Evolutionary conservation across 2,797 vertebrate genomes (phyloP).

Genomic region (Cossypha niveicapilla): DNA sequence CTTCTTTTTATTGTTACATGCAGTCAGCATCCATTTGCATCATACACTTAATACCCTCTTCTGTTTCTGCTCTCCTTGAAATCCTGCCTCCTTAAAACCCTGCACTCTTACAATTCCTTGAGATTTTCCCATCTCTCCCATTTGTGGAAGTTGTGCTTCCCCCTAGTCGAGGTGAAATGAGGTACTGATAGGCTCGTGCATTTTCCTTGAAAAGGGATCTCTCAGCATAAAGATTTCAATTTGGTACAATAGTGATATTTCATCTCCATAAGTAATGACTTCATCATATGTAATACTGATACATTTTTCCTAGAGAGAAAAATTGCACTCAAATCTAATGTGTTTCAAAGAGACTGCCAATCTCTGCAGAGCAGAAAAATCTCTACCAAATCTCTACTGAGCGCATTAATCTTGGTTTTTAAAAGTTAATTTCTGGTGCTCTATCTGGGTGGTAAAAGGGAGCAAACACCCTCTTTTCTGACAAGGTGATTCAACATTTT

Average conservation of each 20-base stretch:
- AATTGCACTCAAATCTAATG: background rate
- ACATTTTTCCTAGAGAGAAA: background rate
- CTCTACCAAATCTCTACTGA: background rate
- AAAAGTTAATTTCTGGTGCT: background rate
- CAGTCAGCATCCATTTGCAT: background rate
- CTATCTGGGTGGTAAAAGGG: background rate
- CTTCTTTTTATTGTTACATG: background rate
- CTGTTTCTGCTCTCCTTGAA: background rate
- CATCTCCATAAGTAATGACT: background rate
- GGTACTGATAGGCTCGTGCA: background rate
- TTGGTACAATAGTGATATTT: background rate
- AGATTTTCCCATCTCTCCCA: background rate
- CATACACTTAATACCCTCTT: background rate
- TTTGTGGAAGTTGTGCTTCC: background rate
- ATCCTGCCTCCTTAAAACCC: background rate
- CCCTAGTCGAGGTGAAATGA: background rate
- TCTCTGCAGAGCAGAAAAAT: background rate
- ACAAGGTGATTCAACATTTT: background rate
- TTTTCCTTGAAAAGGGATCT: background rate
- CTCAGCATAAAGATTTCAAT: background rate
- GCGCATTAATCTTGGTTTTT: background rate
- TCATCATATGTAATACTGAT: background rate
- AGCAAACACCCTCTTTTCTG: background rate
- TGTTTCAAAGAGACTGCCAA: background rate
- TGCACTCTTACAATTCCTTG: rapidly evolving